These are phyloP conservation scores for Sericinus montela DNA, from an alignment of 2,888 invertebrate species.

Conservation along the genomic window DNA sequence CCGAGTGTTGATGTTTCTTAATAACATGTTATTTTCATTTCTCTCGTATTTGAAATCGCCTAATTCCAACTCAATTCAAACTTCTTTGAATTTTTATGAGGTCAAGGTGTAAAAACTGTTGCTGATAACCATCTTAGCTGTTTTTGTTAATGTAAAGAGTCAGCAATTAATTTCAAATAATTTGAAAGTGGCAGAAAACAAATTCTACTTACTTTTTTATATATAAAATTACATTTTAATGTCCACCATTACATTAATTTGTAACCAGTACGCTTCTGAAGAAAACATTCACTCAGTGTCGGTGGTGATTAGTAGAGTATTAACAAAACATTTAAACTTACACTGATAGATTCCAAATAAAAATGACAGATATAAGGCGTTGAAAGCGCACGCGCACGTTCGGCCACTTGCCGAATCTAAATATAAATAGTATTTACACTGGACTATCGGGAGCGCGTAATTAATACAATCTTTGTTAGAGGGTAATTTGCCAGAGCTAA, in stretches of 20 bases:
- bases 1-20: slow-evolving; percentile 72
- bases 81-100: slow-evolving; percentile 58
- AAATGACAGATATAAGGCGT: slow-evolving; percentile 68
- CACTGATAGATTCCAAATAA: slow-evolving; percentile 44
- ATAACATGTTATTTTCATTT: slow-evolving; percentile 73
- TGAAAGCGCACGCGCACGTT: slow-evolving; percentile 50
- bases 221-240: neutral
- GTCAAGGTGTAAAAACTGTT: slow-evolving; percentile 33
- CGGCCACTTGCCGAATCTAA: slow-evolving; percentile 61
- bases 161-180: slow-evolving; percentile 4
- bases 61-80: slow-evolving; percentile 58
- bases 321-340: slow-evolving; percentile 39
- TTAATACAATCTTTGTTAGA: slow-evolving; percentile 80
- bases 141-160: neutral
- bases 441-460: slow-evolving; percentile 75
- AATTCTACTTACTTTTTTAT: neutral
- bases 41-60: slow-evolving; percentile 63
- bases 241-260: slow-evolving; percentile 17
- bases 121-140: slow-evolving; percentile 29
- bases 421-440: slow-evolving; percentile 74
- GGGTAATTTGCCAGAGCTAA: slow-evolving; percentile 80
- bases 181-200: neutral
- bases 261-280: slow-evolving; percentile 18
- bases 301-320: slow-evolving; percentile 39
- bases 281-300: slow-evolving; percentile 33